A percentile compares a stretch with the other conserved stretches of the same genome.
phyloP scores from a whole-genome alignment of 2,888 invertebrate species.

The Drosophila acutilabella region DNA sequence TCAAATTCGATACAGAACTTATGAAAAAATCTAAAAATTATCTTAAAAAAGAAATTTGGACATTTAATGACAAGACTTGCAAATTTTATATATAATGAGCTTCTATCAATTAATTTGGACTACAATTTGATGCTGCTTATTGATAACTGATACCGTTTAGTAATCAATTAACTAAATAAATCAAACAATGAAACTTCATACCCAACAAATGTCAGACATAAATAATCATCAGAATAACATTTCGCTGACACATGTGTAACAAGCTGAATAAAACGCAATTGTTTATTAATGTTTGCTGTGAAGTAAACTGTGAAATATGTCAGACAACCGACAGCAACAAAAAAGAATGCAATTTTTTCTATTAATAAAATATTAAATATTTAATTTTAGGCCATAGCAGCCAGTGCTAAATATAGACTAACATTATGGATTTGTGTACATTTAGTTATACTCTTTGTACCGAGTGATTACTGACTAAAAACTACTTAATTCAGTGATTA shows the following conservation, averaged over 20 bases:
- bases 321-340: slow-evolving; percentile 1
- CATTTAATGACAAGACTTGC: too few relatives aligned
- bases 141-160: neutral
- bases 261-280: slow-evolving; percentile 7
- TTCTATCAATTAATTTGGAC: neutral
- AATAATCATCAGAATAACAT: neutral
- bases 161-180: neutral
- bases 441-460: neutral
- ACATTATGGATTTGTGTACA: slow-evolving; percentile 7
- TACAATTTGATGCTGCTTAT: neutral
- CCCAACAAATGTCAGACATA: neutral
- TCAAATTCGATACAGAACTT: too few relatives aligned
- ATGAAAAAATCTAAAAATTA: too few relatives aligned
- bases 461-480: neutral
- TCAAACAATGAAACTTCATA: neutral
- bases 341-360: slow-evolving; percentile 3
- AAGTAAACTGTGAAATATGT: slow-evolving; percentile 19
- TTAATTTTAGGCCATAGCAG: slow-evolving; percentile 20
- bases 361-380: slow-evolving; percentile 10
- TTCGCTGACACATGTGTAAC: neutral
- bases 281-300: slow-evolving; percentile 4
- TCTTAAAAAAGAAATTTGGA: too few relatives aligned
- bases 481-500: slow-evolving; percentile 31
- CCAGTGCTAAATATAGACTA: slow-evolving; percentile 28
- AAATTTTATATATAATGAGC: neutral